These are phyloP conservation scores for Hanleya hanleyi DNA, from an alignment of 2,888 invertebrate genomes.

Conservation along the genomic window DNA sequence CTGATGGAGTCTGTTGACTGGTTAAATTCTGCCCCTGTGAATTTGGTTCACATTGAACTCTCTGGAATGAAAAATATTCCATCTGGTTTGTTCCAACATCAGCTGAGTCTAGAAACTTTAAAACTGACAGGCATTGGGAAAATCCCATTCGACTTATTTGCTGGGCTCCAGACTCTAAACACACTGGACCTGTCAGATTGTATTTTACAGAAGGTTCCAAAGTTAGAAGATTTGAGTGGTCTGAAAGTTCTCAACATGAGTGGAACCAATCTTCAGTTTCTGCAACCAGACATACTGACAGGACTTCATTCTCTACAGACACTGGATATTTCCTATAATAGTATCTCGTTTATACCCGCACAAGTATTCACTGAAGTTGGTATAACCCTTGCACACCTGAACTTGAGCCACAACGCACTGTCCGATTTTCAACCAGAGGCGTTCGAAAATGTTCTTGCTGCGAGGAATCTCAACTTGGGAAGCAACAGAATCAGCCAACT, in stretches of 20 bases:
- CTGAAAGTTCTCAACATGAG: constrained; percentile 2
- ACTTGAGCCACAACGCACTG: background rate
- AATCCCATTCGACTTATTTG: background rate
- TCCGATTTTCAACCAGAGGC: background rate
- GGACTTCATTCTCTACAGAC: background rate
- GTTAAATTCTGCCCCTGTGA: background rate
- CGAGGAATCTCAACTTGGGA: background rate
- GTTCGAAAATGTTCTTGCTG: background rate
- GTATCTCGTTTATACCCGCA: background rate
- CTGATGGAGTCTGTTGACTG: too few relatives aligned
- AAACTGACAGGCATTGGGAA: background rate
- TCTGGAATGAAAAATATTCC: background rate
- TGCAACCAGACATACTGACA: background rate
- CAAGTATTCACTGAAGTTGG: background rate
- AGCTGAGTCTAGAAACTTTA: background rate
- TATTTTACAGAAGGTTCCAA: background rate
- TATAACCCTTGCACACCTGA: background rate
- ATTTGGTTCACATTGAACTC: background rate
- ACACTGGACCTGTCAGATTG: background rate
- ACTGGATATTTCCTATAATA: background rate
- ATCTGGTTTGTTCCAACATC: background rate
- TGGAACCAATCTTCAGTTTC: background rate
- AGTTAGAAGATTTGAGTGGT: background rate
- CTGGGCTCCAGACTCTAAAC: background rate
- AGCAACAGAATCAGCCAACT: background rate